Conservation (phyloP, 2,113 vertebrate species). For the Microcebus tavaratra region DNA sequence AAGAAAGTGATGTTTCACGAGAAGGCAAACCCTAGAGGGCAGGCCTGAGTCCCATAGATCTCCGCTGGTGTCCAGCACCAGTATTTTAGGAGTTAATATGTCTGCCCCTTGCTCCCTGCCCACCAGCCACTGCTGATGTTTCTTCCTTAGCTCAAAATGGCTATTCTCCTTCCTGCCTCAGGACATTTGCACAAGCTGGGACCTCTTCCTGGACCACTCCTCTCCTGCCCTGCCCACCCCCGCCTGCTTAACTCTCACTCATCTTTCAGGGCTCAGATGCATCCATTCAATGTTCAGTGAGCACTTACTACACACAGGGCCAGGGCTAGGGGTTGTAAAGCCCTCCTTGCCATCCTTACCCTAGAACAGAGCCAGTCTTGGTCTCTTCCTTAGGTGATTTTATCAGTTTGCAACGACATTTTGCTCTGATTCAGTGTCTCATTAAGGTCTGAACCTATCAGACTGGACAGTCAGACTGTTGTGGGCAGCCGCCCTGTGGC, state of each 20-base stretch:
- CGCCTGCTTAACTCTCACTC: neutral
- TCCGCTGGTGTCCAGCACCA: neutral
- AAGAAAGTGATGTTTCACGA: neutral
- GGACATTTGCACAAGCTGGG: neutral
- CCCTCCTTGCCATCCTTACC: neutral
- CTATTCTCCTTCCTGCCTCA: neutral
- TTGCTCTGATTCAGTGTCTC: neutral
- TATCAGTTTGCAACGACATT: neutral
- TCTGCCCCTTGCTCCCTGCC: neutral
- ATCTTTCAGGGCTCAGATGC: neutral
- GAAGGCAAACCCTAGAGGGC: too few relatives aligned
- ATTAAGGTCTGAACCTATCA: neutral
- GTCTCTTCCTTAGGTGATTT: neutral
- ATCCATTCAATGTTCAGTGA: neutral
- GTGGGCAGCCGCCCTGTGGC: accelerated
- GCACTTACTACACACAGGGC: neutral
- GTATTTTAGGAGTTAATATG: neutral
- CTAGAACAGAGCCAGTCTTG: neutral
- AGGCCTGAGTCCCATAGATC: neutral
- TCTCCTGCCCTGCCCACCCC: neutral
- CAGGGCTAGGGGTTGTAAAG: neutral
- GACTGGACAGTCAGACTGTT: too few relatives aligned
- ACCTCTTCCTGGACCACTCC: neutral
- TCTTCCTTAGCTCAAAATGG: neutral
- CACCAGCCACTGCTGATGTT: accelerated